Evolutionary conservation across 2,797 vertebrate genomes (phyloP), one percentile per base, ranked within the genome.

Genomic region (Etheostoma perlongum): DNA sequence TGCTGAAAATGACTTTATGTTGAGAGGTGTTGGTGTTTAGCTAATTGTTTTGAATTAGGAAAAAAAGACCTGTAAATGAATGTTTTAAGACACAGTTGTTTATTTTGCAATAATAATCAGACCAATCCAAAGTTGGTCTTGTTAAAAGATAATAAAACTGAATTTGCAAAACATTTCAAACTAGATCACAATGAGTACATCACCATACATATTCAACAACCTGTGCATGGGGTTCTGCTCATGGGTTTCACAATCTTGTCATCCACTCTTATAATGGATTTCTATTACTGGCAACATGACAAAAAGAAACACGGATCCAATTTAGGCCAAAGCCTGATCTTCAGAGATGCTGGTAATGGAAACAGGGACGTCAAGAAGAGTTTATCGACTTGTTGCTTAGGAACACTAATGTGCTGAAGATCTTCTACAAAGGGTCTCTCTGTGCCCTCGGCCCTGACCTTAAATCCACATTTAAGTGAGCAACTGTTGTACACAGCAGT

Each of bases 371-470:
- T 61, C 27, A 33, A n/a, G 23, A 60, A 44, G 44, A 64, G n/a
- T 47, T 67, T 11, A 60, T 68, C 23, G 60, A 18, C 55, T 55
- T 77, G 88, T 89, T 83, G 85, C 82, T 83, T 82, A 83, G 82
- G 25, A 82, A 89, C 85, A 72, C 51, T 14, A 54, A 76, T 47
- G 23, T 69, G 54, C 53, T 51, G 18, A n/a, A n/a, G 62, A 66
- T 36, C 48, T 67, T 57, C 46, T 47, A 10, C 10, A 25, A 9
- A 60, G 30, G 27, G n/a, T 36, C 46, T 49, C 33, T 59, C 21
- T 46, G 61, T 49, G 59, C 14, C 48, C 48, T 70, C 49, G 36
- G 23, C 11, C 55, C 7, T 14, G 9, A 14, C 59, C 13, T 61
- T 55, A n/a, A 54, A 48, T 47, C n/a, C 30, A 57, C 5, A 66